Evolutionary conservation across 37 sponge, comb jelly and placozoan species (phyloP), one percentile per base, ranked within the genome.

Genomic region (Chondrilla cf. caribensis): DNA sequence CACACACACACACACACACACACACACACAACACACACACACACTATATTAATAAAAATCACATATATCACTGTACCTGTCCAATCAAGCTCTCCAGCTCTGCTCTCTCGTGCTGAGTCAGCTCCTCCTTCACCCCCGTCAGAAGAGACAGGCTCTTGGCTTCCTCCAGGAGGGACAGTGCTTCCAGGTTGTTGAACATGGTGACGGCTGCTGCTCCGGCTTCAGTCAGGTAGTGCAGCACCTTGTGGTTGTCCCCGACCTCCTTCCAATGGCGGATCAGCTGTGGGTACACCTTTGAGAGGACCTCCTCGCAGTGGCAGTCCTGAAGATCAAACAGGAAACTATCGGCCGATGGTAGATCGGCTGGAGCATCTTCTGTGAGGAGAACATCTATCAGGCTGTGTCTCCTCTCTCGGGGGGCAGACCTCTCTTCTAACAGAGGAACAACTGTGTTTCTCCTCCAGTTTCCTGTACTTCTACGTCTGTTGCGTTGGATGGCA

Each of bases 281-380:
- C 78, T 96, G 94, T 24, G 97, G 97, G 80, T 93, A 96, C 38
- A 96, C 87, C 24, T 81, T 68, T n/a, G 90, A 77, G 66, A 91
- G 81, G 47, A 93, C 79, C 38, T 94, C 89, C 58, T 79, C 88
- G 77, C 95, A 94, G 44, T 91, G 86, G 54, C 95, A 94, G 39
- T 94, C 76, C 42, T 85, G 70, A 60, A 94, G 67, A 44, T 87
- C 84, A n/a, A 58, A 43, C 0, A 32, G n/a, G 37, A 59, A 31
- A 79, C 40, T 36, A 7, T 6, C 42, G 3, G n/a, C 3, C 4
- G 38, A n/a, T 22, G 39, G 38, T 5, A 76, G 24, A 17, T 54
- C 79, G 0, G 0, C 38, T 28, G 25, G 54, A 0, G 33, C 54
- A 4, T 22, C 18, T 1, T 26, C 36, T 51, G 17, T 36, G 17